Evolutionary conservation across 2,113 vertebrate genomes (phyloP).

Genomic region (Hemibagrus wyckioides): DNA sequence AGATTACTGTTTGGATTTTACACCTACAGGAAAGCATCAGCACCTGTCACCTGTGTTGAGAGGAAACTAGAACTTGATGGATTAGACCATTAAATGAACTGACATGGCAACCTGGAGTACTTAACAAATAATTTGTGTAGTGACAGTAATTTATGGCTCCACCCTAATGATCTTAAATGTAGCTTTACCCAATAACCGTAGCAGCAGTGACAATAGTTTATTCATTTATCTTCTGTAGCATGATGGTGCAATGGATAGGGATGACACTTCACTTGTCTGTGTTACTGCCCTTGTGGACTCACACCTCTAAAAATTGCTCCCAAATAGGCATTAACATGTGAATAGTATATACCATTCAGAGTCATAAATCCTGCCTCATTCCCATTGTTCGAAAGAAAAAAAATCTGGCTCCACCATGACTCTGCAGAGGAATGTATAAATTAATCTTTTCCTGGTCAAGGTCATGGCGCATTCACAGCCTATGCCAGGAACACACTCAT

Average conservation of each 20-base stretch:
- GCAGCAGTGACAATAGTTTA: background rate
- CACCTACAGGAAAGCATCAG: constrained; percentile 40
- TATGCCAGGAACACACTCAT: background rate
- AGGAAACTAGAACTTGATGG: constrained; percentile 30
- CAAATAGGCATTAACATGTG: background rate
- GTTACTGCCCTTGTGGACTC: background rate
- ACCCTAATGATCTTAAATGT: background rate
- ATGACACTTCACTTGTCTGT: background rate
- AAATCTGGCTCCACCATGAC: background rate
- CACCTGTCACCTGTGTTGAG: constrained; percentile 19
- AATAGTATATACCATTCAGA: background rate
- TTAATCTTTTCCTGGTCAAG: background rate
- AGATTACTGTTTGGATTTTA: constrained; percentile 34
- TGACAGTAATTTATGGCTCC: background rate
- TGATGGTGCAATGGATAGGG: background rate
- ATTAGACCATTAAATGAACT: constrained; percentile 34
- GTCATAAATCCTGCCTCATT: background rate
- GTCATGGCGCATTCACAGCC: background rate
- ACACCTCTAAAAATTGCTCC: background rate
- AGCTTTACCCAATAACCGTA: background rate
- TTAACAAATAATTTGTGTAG: background rate
- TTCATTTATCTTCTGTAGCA: background rate
- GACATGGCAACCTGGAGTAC: constrained; percentile 11
- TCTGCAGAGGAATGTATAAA: background rate
- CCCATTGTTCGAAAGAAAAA: background rate